Evolutionary conservation across 1,140 invertebrate genomes (phyloP).

Genomic region (Hesperophylax magnus): DNA sequence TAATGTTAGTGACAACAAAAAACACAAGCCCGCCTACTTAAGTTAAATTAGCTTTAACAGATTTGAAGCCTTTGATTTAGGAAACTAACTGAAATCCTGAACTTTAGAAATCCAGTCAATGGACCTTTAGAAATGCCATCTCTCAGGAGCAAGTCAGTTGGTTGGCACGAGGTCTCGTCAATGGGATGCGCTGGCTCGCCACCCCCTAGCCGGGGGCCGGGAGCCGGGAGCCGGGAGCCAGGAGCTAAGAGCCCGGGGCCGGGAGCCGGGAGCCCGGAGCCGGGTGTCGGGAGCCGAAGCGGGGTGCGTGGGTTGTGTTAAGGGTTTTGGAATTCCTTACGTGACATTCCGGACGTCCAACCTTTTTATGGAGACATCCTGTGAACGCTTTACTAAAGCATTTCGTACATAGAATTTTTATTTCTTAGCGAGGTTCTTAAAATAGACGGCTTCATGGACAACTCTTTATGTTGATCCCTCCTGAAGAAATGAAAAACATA

Average conservation of each 20-base stretch:
- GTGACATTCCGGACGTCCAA: constrained; percentile 19
- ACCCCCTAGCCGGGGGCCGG: too few relatives aligned
- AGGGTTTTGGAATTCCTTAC: constrained; percentile 33
- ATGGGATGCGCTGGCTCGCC: background rate
- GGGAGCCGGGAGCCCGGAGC: background rate
- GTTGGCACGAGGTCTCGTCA: background rate
- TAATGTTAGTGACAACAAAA: too few relatives aligned
- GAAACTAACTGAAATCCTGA: background rate
- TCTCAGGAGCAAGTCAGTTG: background rate
- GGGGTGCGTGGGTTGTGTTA: background rate
- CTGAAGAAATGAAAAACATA: too few relatives aligned
- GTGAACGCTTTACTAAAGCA: constrained; percentile 10
- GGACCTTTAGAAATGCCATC: background rate
- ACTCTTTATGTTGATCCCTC: background rate
- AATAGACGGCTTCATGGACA: constrained; percentile 1
- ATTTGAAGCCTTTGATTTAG: too few relatives aligned
- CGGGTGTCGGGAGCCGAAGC: background rate
- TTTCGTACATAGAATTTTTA: constrained; percentile 18
- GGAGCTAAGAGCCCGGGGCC: too few relatives aligned
- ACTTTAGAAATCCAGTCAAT: too few relatives aligned
- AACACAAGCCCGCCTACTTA: too few relatives aligned
- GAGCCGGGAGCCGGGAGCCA: background rate
- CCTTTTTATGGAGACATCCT: constrained; percentile 28
- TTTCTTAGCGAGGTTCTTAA: background rate
- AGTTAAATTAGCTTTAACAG: too few relatives aligned